Base-by-base conservation (phyloP, 2,797 vertebrate genomes). In the Sebastes dallii region DNA sequence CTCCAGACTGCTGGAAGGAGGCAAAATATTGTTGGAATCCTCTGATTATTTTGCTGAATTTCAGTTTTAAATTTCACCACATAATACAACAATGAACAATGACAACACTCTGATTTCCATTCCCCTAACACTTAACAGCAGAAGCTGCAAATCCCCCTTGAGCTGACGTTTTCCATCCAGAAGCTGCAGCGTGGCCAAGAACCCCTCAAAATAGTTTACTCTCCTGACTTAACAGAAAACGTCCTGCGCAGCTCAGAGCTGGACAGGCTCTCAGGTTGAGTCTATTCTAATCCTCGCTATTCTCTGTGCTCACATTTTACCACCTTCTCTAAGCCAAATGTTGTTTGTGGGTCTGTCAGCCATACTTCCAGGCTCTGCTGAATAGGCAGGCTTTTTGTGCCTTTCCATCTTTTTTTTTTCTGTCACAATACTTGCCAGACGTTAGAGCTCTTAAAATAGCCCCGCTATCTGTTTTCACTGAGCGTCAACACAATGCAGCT, bases 361-460 rank as follows among this genome's bases (percentile, higher is more conserved):
- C 34, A 59, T 27, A 68, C 65, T 77, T 88, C 65, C 78, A 80
- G 70, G 77, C 86, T 85, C 74, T 72, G 82, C 74, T 73, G 71
- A 72, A 78, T 22, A 55, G 20, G 56, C 78, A 52, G 66, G n/a
- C 72, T 83, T 66, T 80, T 60, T 76, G 58, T 36, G 61, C 39
- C 39, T 78, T 73, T 75, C 72, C 39, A 22, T 72, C 39, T 16
- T 27, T 65, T 77, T 34, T 68, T 29, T 27, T 65, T 8, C 36
- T 60, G 29, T 79, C 66, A 82, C 46, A 81, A 59, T 34, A 56
- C 74, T 73, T 86, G 70, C 84, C 86, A 93, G 81, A 88, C 61
- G 77, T 76, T 46, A 68, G 70, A 79, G 75, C 79, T 87, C 78
- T 72, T 80, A 85, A 88, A 92, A 87, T 86, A 90, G 69, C 66